These are phyloP conservation scores for Melanotaenia parkinsoni DNA, from an alignment of 2,797 vertebrate species.

Conservation along the genomic window DNA sequence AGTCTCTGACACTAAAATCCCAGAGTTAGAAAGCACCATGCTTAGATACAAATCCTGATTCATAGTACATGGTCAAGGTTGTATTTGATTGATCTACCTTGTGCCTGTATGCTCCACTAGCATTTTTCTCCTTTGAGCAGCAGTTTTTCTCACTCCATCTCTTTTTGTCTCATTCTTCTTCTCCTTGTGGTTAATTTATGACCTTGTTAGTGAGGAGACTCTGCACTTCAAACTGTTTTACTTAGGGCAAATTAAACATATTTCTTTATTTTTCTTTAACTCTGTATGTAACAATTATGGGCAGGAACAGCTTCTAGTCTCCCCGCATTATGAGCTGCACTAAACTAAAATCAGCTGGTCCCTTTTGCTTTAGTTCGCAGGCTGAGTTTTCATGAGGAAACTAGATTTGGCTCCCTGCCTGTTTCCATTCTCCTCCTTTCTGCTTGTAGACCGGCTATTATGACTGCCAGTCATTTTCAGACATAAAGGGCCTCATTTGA, in stretches of 20 bases:
- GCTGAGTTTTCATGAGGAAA: conserved; percentile 81
- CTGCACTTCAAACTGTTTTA: conserved; percentile 64
- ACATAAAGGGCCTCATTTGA: conserved; percentile 83
- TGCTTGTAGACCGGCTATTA: conserved; percentile 81
- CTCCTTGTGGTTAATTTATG: conserved; percentile 68
- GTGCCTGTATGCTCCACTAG: conserved; percentile 10
- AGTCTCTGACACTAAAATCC: not conserved
- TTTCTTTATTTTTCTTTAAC: conserved; percentile 55
- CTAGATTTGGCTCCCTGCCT: conserved; percentile 85
- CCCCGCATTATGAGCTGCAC: conserved; percentile 82
- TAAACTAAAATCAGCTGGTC: conserved; percentile 87
- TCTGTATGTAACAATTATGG: conserved; percentile 81
- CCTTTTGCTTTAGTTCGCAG: conserved; percentile 78
- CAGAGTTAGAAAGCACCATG: too few species aligned
- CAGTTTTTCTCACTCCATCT: conserved; percentile 14
- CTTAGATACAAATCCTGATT: not conserved
- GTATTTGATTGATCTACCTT: conserved; percentile 23
- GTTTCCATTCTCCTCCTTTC: conserved; percentile 80
- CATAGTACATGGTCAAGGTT: not conserved
- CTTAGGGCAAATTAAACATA: conserved; percentile 60
- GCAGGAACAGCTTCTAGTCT: conserved; percentile 83
- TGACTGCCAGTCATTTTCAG: conserved; percentile 85
- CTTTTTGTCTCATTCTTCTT: conserved; percentile 11
- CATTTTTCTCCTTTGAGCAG: conserved; percentile 42
- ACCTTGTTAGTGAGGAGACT: conserved; percentile 67